Percentiles rank a stretch among this genome's conserved stretches.
phyloP scores from a whole-genome alignment of 2,888 invertebrate genomes.

The Lasioglossum morio region DNA sequence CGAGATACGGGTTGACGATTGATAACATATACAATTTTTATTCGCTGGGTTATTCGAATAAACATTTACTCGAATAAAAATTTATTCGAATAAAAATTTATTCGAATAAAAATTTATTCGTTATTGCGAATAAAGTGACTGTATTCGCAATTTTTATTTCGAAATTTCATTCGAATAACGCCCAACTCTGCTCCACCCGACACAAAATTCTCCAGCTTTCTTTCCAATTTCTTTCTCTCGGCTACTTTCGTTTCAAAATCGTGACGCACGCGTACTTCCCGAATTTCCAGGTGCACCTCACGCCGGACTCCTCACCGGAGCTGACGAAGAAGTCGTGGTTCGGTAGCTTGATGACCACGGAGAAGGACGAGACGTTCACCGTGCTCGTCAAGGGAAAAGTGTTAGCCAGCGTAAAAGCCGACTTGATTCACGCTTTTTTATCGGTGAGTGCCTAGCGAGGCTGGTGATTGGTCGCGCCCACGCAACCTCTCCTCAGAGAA shows the following conservation, averaged over 20 bases:
- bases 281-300: constrained; percentile 90
- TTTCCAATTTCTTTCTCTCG: neutral
- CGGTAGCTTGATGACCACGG: constrained; percentile 98
- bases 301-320: constrained; percentile 98
- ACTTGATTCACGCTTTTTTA: constrained; percentile 98
- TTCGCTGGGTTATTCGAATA: no score
- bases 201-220: neutral
- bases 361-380: constrained; percentile 98
- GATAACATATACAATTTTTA: no score
- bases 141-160: no score
- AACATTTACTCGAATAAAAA: no score
- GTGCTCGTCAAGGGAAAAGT: constrained; percentile 98
- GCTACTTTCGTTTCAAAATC: neutral
- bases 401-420: constrained; percentile 98
- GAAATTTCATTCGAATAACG: no score
- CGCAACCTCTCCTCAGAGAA: neutral
- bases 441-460: constrained; percentile 89
- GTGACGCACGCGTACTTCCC: no score
- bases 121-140: no score
- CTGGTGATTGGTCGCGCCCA: neutral
- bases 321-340: constrained; percentile 99
- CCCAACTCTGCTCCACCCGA: no score
- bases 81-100: no score
- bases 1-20: no score
- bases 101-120: no score